Conservation (phyloP, 30 jellyfish, hydroid and myxozoan genomes). For the Aurelia aurita complex sp. Pacific region DNA sequence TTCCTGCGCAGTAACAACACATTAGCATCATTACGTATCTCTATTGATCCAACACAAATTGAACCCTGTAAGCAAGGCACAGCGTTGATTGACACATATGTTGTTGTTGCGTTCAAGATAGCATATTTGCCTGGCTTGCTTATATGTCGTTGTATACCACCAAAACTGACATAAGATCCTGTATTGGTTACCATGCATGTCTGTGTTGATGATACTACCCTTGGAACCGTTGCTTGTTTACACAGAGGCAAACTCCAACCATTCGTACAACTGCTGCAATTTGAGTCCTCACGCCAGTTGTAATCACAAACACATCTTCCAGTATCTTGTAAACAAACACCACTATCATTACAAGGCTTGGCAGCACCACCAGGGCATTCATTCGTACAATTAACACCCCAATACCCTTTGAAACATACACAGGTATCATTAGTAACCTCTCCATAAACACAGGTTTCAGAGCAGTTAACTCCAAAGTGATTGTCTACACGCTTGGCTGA, state of each 20-base stretch:
- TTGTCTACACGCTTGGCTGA: slow-evolving; percentile 16
- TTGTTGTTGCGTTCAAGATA: slow-evolving; percentile 16
- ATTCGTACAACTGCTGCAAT: slow-evolving; percentile 43
- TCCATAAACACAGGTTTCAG: slow-evolving; percentile 52
- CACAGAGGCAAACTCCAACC: slow-evolving; percentile 50
- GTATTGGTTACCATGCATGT: slow-evolving; percentile 10
- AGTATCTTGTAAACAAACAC: slow-evolving; percentile 36
- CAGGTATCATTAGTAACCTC: slow-evolving; percentile 29
- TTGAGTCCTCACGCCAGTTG: slow-evolving; percentile 62
- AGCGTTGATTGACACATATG: background rate
- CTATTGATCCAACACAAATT: slow-evolving; percentile 8
- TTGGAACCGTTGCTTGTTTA: slow-evolving; percentile 9
- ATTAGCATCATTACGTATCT: background rate
- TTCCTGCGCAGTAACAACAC: slow-evolving; percentile 9
- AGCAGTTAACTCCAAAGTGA: slow-evolving; percentile 45
- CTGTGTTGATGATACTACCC: background rate
- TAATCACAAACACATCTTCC: slow-evolving; percentile 45
- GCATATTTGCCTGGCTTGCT: background rate
- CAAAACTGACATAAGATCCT: slow-evolving; percentile 17
- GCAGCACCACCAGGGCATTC: slow-evolving; percentile 69
- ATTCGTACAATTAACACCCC: slow-evolving; percentile 61
- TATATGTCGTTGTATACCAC: slow-evolving; percentile 13
- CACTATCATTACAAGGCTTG: slow-evolving; percentile 44
- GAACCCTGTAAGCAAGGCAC: slow-evolving; percentile 31
- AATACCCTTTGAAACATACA: slow-evolving; percentile 53